Base-by-base conservation (phyloP, 1,140 invertebrate species). In the Bradysia coprophila region DNA sequence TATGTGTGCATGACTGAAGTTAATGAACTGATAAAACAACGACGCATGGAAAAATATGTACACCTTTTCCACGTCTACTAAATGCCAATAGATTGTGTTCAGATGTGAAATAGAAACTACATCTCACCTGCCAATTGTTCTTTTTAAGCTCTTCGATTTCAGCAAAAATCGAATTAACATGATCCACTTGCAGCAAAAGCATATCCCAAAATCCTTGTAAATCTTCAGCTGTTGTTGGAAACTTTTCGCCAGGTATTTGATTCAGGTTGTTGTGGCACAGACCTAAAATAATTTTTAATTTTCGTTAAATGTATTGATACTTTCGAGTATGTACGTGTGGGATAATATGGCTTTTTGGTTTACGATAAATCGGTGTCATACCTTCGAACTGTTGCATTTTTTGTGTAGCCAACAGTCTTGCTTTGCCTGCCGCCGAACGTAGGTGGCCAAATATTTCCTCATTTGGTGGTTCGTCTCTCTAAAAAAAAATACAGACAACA, bases 151-250 rank as follows among this genome's bases (percentile, higher is more conserved):
- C 52, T 19, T 81, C 73, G 34, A 94, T 73, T 44, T 88, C 81
- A 6, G 75, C 64, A 58, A 88, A 92, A 43, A 85, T 65, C 6
- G 74, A 68, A 55, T 89, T 51, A 15, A 90, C 70, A 61, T 87
- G 78, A 23, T 78, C 73, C 6, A 91, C 76, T 63, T 95, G 92
- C 36, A 95, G 70, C 58, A 78, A 76, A 6, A 96, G 86, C 87
- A 96, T 92, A 61, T 95, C 92, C 91, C 91, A 96, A 64, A 95
- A 95, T 15, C 92, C 92, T 51, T 83, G 84, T 41, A 95, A 66
- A 62, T 96, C 92, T 50, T 85, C 78, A 2, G 46, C 66, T 4
- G 86, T 92, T 2, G 89, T 92, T 28, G 82, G 81, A 58, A 90
- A 91, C 45, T 76, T 76, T 54, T 90, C 87, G 39, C 76, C 77